Base-by-base conservation (phyloP, 2,113 vertebrate genomes). In the Tiliqua scincoides region DNA sequence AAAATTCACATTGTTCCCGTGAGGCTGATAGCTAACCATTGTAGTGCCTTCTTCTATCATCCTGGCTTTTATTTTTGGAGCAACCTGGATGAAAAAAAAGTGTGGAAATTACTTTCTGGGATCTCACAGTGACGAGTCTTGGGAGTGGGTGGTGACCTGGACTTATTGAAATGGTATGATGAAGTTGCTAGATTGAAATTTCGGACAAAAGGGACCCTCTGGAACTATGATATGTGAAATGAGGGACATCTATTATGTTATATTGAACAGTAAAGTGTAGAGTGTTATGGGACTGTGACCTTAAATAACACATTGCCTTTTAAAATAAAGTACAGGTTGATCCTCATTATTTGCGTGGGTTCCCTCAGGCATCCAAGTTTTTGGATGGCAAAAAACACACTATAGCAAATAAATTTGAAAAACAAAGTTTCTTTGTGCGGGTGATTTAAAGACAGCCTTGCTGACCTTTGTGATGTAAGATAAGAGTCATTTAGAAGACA, bases 1-100 rank as follows among this genome's bases (percentile, higher is more conserved):
- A 94, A 97, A 97, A 73, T 92, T 96, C 4, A 87, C 87, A 79
- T 96, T 97, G 17, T 93, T 68, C 59, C 86, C 89, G 5, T 95
- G 86, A 15, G 93, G 94, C 89, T 97, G 93, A 68, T 96, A 96
- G 70, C 93, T 95, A 88, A 97, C 91, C 90, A 96, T 87, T 43
- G 77, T 87, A 17, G 89, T 89, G 43, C 94, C 94, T 76, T 94
- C 88, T 92, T 96, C 94, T 92, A 92, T 94, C 95, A 97, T 95
- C 61, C 92, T 84, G 23, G 89, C 88, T 95, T 97, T 97, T 83
- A 97, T 97, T 79, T 91, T 93, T 70, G 96, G 91, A 74, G 95
- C 88, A 88, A 97, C 95, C 94, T 97, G 79, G 59, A 85, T 81
- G 61, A 21, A 1, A 18, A 9, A 81, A 62, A 30, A 5, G 77